phyloP scores from a whole-genome alignment of 2,888 invertebrate genomes.

The Ochropleura leucogaster region DNA sequence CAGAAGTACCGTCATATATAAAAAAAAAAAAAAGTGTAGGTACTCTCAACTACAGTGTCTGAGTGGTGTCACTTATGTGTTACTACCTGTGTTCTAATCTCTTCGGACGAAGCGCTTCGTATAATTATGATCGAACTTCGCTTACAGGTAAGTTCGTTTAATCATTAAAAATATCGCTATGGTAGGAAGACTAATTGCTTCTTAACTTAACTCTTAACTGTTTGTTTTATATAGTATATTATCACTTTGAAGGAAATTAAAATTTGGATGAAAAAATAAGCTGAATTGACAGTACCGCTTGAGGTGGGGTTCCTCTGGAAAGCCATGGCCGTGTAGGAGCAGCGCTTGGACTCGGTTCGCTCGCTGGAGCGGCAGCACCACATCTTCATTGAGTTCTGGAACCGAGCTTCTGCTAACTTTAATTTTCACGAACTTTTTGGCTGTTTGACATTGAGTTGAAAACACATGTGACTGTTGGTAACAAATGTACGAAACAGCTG shows the following conservation, averaged over 20 bases:
- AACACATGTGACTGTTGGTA: not conserved
- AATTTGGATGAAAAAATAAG: conserved; percentile 60
- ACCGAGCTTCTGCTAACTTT: conserved; percentile 68
- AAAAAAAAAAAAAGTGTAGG: too few species aligned
- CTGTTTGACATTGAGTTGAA: not conserved
- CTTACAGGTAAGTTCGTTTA: too few species aligned
- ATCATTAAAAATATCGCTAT: not conserved
- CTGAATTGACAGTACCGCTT: conserved; percentile 84
- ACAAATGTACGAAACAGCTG: too few species aligned
- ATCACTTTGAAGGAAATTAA: not conserved
- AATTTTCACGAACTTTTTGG: conserved; percentile 15
- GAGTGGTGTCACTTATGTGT: too few species aligned
- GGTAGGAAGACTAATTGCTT: not conserved
- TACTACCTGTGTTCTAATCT: too few species aligned
- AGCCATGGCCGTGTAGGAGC: conserved; percentile 91
- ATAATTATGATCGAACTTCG: too few species aligned
- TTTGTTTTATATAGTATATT: not conserved
- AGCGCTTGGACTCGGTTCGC: conserved; percentile 77
- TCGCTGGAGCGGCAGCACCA: conserved; percentile 82
- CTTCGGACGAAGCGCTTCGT: too few species aligned
- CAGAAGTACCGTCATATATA: too few species aligned
- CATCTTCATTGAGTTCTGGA: conserved; percentile 91
- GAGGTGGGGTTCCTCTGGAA: conserved; percentile 87
- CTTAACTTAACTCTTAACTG: not conserved
- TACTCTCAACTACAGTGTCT: too few species aligned